Evolutionary conservation across 37 sponge, comb jelly and placozoan genomes (phyloP), one percentile per base, ranked within the genome.

Genomic region (Bolinopsis microptera): DNA sequence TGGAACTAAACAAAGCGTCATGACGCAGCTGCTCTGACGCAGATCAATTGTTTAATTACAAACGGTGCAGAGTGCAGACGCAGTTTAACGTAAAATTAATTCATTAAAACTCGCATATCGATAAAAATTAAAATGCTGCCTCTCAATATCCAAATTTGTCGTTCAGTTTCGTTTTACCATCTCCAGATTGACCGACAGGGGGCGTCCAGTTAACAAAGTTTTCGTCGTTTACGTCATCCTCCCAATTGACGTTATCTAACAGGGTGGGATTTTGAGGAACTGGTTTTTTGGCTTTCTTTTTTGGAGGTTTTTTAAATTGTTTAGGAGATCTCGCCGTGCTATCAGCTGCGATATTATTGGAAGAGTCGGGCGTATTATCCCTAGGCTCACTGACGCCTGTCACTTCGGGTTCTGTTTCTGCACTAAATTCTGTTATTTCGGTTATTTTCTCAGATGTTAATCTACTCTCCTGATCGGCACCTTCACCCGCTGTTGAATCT

Each of bases 131-230:
- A 13, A 13, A 48, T 48, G 9, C 9, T 48, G 61, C 33, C 68
- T 41, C 24, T 75, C 76, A 93, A 76, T 93, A 93, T 26, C 93
- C 93, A 34, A 93, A 76, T 33, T 93, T 76, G 0, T 93, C 93
- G 68, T 93, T 93, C 9, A 93, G 93, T 76, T 93, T 93, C 0
- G 93, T 76, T 23, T 48, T 76, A 28, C 93, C 93, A 35, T 93
- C 93, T 76, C 93, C 93, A 68, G 80, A 38, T 77, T 93, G 93
- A 8, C 76, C 72, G 5, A 35, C 24, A 9, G 93, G 93, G 5
- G 93, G 93, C 76, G 70, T 69, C 93, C 93, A 93, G 34, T 93
- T 76, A 8, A 93, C 82, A 38, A 76, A 76, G 27, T 77, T 75
- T 23, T 40, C 93, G 1, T 69, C 93, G 23, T 48, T n/a, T 16